A percentile compares a stretch with the other conserved stretches of the same genome.
phyloP scores from a whole-genome alignment of 2,113 vertebrate genomes.

The Erythrocercus mccallii region DNA sequence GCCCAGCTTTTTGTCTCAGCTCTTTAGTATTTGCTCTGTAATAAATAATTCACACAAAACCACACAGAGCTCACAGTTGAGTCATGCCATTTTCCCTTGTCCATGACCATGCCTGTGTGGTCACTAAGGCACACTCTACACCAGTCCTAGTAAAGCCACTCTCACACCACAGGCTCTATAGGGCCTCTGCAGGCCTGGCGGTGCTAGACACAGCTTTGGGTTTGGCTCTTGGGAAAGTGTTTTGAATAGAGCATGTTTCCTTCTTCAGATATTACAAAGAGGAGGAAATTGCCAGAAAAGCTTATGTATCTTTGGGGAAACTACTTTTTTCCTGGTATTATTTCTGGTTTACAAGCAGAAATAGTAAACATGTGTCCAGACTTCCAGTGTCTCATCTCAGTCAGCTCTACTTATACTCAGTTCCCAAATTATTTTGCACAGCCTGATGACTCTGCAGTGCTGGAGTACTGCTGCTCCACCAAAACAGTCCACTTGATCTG shows the following conservation, averaged over 20 bases:
- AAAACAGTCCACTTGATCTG: not conserved
- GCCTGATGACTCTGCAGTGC: not conserved
- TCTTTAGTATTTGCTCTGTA: not conserved
- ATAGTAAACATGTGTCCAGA: not conserved
- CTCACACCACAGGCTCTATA: not conserved
- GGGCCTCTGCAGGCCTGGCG: not conserved
- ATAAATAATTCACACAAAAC: not conserved
- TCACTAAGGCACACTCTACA: not conserved
- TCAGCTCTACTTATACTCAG: not conserved
- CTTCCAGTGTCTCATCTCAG: not conserved
- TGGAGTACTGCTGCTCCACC: not conserved
- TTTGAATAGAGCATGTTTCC: not conserved
- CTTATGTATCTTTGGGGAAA: not conserved
- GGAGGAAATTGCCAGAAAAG: not conserved
- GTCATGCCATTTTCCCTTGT: not conserved
- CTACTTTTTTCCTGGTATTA: not conserved
- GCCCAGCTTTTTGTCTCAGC: not conserved
- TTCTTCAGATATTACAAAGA: not conserved
- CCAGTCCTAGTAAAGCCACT: not conserved
- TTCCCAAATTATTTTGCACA: not conserved
- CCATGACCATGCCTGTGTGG: not conserved
- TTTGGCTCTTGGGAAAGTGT: not conserved
- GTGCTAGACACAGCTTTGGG: not conserved
- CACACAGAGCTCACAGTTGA: not conserved
- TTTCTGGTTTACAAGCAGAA: not conserved